These are phyloP conservation scores for Melospiza georgiana DNA, from an alignment of 2,113 vertebrate genomes.

Conservation along the genomic window DNA sequence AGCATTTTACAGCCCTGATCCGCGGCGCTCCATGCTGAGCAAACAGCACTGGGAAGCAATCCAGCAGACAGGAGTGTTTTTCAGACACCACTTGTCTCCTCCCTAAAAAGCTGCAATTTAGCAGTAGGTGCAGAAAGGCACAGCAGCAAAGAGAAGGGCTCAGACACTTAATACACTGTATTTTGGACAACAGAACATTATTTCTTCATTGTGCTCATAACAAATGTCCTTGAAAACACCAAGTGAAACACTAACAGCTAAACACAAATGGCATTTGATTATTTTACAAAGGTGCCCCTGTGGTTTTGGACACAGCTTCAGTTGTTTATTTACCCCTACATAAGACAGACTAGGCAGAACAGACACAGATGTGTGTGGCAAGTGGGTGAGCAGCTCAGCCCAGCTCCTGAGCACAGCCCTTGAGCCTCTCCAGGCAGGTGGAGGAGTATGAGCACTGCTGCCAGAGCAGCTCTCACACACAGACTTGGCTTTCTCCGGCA, in stretches of 20 bases:
- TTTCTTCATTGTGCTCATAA: neutral
- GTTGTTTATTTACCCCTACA: neutral
- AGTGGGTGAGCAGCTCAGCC: neutral
- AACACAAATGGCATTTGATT: neutral
- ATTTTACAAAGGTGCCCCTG: neutral
- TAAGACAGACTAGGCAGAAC: neutral
- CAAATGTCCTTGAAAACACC: neutral
- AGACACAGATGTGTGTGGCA: accelerated
- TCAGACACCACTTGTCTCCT: neutral
- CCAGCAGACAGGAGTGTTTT: neutral
- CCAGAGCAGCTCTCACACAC: neutral
- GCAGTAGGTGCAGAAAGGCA: neutral
- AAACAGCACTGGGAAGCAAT: neutral
- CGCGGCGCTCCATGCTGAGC: neutral
- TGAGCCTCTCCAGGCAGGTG: neutral
- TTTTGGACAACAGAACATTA: neutral
- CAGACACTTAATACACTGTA: neutral
- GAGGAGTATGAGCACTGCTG: neutral
- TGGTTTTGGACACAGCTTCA: neutral
- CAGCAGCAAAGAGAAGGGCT: neutral
- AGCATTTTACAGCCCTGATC: neutral
- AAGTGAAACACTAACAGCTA: neutral
- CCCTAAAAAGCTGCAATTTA: neutral
- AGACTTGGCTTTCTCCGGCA: neutral
- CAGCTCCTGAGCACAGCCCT: neutral